Evolutionary conservation across 1,140 invertebrate species (phyloP), one percentile per base, ranked within the genome.

Genomic region (Goniozus legneri): DNA sequence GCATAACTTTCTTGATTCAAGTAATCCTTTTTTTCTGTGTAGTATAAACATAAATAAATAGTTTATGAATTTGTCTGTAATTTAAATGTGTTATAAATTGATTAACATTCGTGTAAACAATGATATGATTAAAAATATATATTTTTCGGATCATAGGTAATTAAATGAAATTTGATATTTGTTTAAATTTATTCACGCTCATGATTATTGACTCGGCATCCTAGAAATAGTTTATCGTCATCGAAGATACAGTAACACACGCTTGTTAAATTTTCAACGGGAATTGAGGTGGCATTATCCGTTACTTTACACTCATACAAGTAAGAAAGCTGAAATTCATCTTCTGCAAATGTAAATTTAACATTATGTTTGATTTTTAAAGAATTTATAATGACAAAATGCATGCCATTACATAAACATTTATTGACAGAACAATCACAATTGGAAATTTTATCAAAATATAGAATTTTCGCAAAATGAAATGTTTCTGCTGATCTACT

Each of bases 291-390:
- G n/a, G 15, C 24, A n/a, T 40, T 27, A 24, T 40, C 38, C 15
- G n/a, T 21, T 27, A 40, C 2, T 27, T 40, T 15, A 40, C 38
- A 40, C 22, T 40, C 38, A 40, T 40, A 40, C n/a, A 40, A 40
- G 38, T 40, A 27, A 12, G 21, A 14, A 40, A 40, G 19, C 13
- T 27, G 1, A 27, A 40, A n/a, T 27, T 13, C 38, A 27, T 21
- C 3, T 3, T 21, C 38, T 3, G 20, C 38, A 40, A 22, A 40
- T 21, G 19, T 14, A 40, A 24, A 40, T 40, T 21, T 14, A 24
- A 40, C 22, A 40, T 22, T 22, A 40, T 27, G 3, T 3, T 27
- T 27, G 19, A 40, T 24, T 13, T 40, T 2, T 12, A 40, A 10
- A 12, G 22, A n/a, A 1, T 40, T 40, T 22, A 40, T 27, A 3